These are phyloP conservation scores for Eucriotettix oculatus DNA, from an alignment of 2,888 invertebrate genomes.

Conservation along the genomic window DNA sequence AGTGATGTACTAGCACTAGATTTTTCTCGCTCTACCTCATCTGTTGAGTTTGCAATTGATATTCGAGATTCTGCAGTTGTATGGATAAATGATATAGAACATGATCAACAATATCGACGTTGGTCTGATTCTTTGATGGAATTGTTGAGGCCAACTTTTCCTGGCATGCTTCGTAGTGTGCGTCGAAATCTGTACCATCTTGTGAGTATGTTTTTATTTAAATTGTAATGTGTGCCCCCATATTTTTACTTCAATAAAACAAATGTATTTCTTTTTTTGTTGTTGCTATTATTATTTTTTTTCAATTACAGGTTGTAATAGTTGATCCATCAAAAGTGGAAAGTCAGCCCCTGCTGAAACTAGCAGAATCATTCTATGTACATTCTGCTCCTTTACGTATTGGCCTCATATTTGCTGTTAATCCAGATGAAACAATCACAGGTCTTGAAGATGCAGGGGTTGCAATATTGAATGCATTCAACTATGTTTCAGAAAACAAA, in stretches of 20 bases:
- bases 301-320: constrained; percentile 75
- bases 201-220: constrained; percentile 28
- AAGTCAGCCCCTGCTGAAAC: constrained; percentile 57
- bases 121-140: constrained; percentile 87
- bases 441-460: constrained; percentile 56
- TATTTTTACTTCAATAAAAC: too few relatives aligned
- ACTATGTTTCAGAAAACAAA: constrained; percentile 68
- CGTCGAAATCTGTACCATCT: constrained; percentile 74
- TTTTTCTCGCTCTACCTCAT: constrained; percentile 26
- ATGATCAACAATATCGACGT: constrained; percentile 67
- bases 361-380: constrained; percentile 78
- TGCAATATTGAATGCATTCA: constrained; percentile 75
- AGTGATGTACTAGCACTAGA: constrained; percentile 49
- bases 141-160: constrained; percentile 87
- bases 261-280: background rate
- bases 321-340: constrained; percentile 62
- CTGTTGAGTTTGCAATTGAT: constrained; percentile 68
- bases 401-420: constrained; percentile 66
- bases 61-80: constrained; percentile 83
- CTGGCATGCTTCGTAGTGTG: constrained; percentile 87
- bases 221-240: background rate
- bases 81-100: constrained; percentile 92
- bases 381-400: constrained; percentile 83
- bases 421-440: constrained; percentile 34
- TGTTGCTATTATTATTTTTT: constrained; percentile 13